Conservation (phyloP, 2,888 invertebrate genomes). For the Poecilus cupreus region DNA sequence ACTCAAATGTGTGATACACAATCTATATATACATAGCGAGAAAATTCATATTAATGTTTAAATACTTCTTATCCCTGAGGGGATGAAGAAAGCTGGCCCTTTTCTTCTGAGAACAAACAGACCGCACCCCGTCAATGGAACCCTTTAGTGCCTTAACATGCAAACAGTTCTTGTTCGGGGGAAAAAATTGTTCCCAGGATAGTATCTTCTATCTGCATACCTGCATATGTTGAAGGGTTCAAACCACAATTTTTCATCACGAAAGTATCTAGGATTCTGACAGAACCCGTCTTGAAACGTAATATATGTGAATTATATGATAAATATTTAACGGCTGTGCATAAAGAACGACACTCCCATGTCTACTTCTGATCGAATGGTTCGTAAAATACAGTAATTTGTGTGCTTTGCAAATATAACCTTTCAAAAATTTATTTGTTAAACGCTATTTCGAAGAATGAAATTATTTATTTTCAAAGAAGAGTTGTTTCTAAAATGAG, state of each 20-base stretch:
- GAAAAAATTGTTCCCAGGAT: conserved; percentile 13
- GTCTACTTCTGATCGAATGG: not conserved
- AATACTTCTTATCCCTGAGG: conserved; percentile 23
- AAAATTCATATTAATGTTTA: not conserved
- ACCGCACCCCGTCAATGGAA: conserved; percentile 11
- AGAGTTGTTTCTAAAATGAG: conserved; percentile 10
- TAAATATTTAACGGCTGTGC: conserved; percentile 26
- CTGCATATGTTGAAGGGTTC: conserved; percentile 44
- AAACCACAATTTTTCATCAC: conserved; percentile 53
- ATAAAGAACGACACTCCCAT: not conserved
- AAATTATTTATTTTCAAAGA: not conserved
- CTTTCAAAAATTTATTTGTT: conserved; percentile 16
- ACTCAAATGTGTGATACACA: not conserved
- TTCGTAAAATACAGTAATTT: conserved; percentile 5
- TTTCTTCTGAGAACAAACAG: conserved; percentile 37
- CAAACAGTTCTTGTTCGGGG: conserved; percentile 10
- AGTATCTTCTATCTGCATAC: conserved; percentile 31
- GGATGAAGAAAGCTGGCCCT: not conserved
- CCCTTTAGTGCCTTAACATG: conserved; percentile 35
- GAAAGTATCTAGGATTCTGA: conserved; percentile 26
- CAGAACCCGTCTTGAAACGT: conserved; percentile 5
- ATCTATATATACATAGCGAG: conserved; percentile 13
- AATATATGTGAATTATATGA: conserved; percentile 51
- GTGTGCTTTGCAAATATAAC: conserved; percentile 23
- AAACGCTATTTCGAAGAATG: conserved; percentile 13